A percentile compares a stretch with the other conserved stretches of the same genome.
Evolutionary conservation across 2,113 vertebrate genomes (phyloP).

Genomic region (Tetrax tetrax): DNA sequence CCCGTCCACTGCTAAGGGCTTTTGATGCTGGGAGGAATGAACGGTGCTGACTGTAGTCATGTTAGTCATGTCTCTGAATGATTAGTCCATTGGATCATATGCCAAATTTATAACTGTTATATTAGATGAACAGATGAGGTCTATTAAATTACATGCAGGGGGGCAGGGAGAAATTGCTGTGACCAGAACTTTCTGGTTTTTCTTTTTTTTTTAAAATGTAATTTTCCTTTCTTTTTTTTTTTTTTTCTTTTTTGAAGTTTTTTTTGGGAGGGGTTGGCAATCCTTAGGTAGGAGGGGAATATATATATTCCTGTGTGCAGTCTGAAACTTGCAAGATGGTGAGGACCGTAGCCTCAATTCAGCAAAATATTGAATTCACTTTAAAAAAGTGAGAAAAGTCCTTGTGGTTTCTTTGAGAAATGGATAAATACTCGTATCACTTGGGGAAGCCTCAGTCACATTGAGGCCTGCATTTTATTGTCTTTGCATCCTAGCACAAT

Average conservation of each 20-base stretch:
- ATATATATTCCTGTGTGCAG: background rate
- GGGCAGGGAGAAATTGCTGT: background rate
- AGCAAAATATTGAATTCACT: background rate
- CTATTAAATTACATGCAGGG: background rate
- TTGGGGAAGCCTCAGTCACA: background rate
- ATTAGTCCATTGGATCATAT: slow-evolving; percentile 16
- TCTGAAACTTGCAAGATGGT: background rate
- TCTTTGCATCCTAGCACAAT: background rate
- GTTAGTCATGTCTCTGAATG: background rate
- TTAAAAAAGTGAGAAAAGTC: background rate
- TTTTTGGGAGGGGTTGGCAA: background rate
- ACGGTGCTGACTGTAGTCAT: background rate
- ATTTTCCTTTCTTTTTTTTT: background rate
- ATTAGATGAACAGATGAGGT: slow-evolving; percentile 15
- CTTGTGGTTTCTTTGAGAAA: background rate
- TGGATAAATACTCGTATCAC: background rate
- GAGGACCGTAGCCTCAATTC: background rate
- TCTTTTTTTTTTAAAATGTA: background rate
- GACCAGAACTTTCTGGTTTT: background rate
- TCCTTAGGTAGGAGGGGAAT: background rate
- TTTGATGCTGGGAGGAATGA: background rate
- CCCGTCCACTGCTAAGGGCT: background rate
- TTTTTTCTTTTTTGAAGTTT: too few relatives aligned
- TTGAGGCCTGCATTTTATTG: background rate
- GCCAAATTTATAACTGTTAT: slow-evolving; percentile 26